These are phyloP conservation scores for Ecdyonurus torrentis DNA, from an alignment of 2,888 invertebrate genomes.

Conservation along the genomic window DNA sequence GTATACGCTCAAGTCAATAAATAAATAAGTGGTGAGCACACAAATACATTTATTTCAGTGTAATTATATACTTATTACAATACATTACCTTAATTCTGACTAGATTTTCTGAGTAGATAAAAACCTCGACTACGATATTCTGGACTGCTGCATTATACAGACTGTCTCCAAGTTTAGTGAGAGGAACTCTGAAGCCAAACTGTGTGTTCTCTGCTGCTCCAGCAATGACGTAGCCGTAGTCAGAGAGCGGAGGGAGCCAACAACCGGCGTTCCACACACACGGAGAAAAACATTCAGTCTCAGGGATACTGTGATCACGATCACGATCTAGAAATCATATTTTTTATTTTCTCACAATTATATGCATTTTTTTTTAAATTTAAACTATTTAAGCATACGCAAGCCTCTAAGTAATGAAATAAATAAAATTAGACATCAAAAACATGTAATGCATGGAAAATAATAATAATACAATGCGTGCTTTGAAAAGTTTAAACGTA, in stretches of 20 bases:
- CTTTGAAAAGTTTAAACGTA: too few relatives aligned
- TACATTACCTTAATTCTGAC: background rate
- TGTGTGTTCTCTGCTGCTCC: background rate
- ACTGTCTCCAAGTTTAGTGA: background rate
- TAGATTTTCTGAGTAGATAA: background rate
- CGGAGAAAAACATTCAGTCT: background rate
- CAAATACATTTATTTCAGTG: too few relatives aligned
- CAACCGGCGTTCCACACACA: conserved; percentile 2
- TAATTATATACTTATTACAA: too few relatives aligned
- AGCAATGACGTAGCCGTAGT: background rate
- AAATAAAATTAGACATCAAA: too few relatives aligned
- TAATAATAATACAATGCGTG: too few relatives aligned
- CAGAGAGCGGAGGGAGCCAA: background rate
- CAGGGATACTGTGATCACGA: background rate
- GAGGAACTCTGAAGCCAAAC: background rate
- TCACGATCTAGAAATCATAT: background rate
- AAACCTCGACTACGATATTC: background rate
- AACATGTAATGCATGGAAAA: too few relatives aligned
- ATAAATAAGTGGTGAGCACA: too few relatives aligned
- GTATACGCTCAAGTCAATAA: too few relatives aligned
- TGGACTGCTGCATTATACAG: background rate
- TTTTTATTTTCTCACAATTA: too few relatives aligned
- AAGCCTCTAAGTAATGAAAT: too few relatives aligned
- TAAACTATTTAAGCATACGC: too few relatives aligned
- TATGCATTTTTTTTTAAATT: too few relatives aligned